Percentiles rank a stretch among this genome's conserved stretches.
phyloP scores from a whole-genome alignment of 35 echinoderm and acorn worm species.

The Apostichopus japonicus region DNA sequence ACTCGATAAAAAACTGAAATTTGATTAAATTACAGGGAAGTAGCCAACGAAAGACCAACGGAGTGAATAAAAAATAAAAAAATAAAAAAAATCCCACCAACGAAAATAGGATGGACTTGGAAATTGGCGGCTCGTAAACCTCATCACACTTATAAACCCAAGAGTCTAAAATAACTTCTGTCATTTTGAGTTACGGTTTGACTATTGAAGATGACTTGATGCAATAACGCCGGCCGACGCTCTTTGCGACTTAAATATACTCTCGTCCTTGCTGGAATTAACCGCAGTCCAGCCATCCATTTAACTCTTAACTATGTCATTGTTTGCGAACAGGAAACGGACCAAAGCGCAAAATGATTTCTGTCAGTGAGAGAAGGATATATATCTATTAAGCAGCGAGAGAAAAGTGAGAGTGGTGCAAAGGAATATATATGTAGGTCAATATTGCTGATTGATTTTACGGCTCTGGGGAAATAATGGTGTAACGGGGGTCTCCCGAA shows the following conservation, averaged over 20 bases:
- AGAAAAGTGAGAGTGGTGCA: neutral
- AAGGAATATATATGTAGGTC: neutral
- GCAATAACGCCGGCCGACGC: neutral
- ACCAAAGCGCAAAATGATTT: slow-evolving; percentile 21
- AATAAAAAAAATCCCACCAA: neutral
- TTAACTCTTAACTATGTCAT: neutral
- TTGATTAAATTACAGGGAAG: too few species aligned
- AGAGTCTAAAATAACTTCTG: neutral
- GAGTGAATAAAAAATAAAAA: too few species aligned
- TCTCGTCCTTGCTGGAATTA: neutral
- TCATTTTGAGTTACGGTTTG: neutral
- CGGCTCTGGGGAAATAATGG: neutral
- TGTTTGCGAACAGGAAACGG: neutral
- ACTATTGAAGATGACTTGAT: neutral
- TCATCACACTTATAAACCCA: neutral
- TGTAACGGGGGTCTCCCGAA: neutral
- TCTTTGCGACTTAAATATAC: neutral
- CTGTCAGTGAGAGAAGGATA: neutral
- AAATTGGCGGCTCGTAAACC: neutral
- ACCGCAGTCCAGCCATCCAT: neutral
- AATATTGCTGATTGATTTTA: slow-evolving; percentile 19
- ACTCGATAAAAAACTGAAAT: too few species aligned
- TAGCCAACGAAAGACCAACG: too few species aligned
- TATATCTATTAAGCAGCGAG: too few species aligned
- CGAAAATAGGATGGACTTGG: neutral